Percentiles rank a stretch among this genome's conserved stretches.
These are phyloP conservation scores for Ypsolopha sequella DNA, from an alignment of 2,888 invertebrate species.

Conservation along the genomic window DNA sequence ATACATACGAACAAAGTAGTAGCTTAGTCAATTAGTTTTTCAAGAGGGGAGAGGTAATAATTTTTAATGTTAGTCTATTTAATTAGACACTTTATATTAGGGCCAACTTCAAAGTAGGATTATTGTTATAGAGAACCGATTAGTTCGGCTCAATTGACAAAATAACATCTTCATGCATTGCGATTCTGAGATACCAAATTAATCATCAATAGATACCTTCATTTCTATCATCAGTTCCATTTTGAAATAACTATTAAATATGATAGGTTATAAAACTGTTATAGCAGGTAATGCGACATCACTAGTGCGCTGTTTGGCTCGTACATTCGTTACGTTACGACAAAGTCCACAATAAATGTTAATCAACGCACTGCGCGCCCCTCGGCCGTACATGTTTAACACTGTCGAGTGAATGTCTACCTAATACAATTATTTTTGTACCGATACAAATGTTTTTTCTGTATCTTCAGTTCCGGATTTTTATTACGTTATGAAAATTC, in stretches of 20 bases:
- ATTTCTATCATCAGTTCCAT: too few species aligned
- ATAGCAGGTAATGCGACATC: not conserved
- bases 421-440: slow-evolving; percentile 3
- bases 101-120: too few species aligned
- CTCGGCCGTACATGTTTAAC: slow-evolving; percentile 2
- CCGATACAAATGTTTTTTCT: not conserved
- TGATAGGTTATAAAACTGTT: not conserved
- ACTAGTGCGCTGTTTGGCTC: slow-evolving; percentile 4
- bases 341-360: slow-evolving; percentile 8
- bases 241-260: not conserved
- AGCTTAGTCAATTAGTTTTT: too few species aligned
- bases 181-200: too few species aligned
- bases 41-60: too few species aligned
- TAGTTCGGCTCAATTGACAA: too few species aligned
- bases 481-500: not conserved
- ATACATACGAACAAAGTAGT: too few species aligned
- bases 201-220: too few species aligned
- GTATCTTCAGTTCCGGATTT: not conserved
- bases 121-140: too few species aligned
- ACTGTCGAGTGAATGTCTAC: slow-evolving; percentile 2
- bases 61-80: too few species aligned
- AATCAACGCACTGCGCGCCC: slow-evolving; percentile 8
- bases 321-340: slow-evolving; percentile 7
- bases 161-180: too few species aligned
- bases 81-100: too few species aligned